phyloP scores from a whole-genome alignment of 2,888 invertebrate genomes.

The Lacanobia oleracea region DNA sequence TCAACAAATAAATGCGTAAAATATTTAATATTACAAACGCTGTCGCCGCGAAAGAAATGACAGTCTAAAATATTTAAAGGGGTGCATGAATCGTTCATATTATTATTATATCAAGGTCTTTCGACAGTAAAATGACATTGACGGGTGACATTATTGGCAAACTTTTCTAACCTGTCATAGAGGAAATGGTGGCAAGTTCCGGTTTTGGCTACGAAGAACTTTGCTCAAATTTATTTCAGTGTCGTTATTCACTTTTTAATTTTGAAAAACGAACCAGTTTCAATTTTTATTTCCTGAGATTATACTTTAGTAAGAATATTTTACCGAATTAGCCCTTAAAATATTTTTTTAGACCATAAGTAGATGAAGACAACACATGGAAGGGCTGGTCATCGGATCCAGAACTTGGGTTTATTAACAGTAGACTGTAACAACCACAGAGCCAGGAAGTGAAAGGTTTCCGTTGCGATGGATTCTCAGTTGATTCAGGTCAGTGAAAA shows the following conservation, averaged over 20 bases:
- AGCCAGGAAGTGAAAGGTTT: not conserved
- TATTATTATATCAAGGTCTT: too few relatives aligned
- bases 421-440: not conserved
- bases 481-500: not conserved
- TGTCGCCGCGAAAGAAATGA: not conserved
- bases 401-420: not conserved
- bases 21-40: not conserved
- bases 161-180: not conserved
- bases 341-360: not conserved
- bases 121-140: not conserved
- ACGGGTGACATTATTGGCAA: not conserved
- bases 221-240: not conserved
- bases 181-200: not conserved
- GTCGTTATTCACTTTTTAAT: not conserved
- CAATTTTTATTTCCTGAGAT: not conserved
- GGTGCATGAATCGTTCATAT: too few relatives aligned
- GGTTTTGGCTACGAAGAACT: not conserved
- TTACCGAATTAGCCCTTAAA: not conserved
- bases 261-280: not conserved
- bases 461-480: conserved; percentile 10
- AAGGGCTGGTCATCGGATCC: not conserved
- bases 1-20: not conserved
- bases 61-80: not conserved
- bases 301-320: not conserved
- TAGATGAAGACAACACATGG: not conserved